Evolutionary conservation across 2,113 vertebrate species (phyloP), one percentile per base, ranked within the genome.

Genomic region (Scomber japonicus): DNA sequence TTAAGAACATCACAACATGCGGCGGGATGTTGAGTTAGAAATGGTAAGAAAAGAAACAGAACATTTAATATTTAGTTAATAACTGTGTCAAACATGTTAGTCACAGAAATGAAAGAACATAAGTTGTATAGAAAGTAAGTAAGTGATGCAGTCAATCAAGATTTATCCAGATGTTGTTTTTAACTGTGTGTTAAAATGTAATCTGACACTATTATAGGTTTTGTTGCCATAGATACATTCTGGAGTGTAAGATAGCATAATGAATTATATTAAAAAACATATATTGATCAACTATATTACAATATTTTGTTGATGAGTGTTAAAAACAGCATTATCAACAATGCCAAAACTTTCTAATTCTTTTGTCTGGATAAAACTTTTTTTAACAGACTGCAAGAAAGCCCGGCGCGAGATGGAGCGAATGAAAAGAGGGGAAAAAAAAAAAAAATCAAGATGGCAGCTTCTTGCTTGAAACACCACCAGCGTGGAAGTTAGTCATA

Each of bases 401-500:
- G 85, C 89, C 89, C 86, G 90, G 84, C 84, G 88, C 75, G 93
- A 92, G 88, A 95, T 45, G 73, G 73, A 88, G 66, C 68, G 48
- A 31, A 31, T 3, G 27, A 88, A 21, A 21, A 1, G 17, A 49
- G 56, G 56, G 75, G 67, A 56, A 53, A 19, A 69, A 84, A 73
- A 67, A 35, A 35, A 11, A 76, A 59, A 7, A 77, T 14, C 89
- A 94, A 95, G 51, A 93, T 85, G 91, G 79, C 88, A 88, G 83
- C 56, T 56, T 56, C 17, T n/a, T 51, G 65, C 69, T 24, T 24
- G 68, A 80, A 74, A 83, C 79, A 61, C 82, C 79, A 49, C 72
- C 85, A 92, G 92, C 88, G 91, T 96, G 93, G 93, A 93, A 94
- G 96, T 96, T 62, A 94, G 95, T 92, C 81, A 97, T 98, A 99